These are phyloP conservation scores for Euzophera pinguis DNA, from an alignment of 2,888 invertebrate genomes.

Conservation along the genomic window DNA sequence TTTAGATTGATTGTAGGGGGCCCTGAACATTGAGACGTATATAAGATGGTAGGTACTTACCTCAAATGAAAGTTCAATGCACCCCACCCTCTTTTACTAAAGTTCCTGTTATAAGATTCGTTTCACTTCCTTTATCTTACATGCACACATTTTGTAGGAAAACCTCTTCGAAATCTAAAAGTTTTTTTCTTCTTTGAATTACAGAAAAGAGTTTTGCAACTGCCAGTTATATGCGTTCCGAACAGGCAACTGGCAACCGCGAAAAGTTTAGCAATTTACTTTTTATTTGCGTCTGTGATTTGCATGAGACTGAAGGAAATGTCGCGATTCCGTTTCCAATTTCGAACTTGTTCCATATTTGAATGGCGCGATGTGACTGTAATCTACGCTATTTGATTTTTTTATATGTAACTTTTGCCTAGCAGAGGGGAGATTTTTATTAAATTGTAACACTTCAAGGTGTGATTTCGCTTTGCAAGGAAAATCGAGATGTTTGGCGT, in stretches of 20 bases:
- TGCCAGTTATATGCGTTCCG: constrained; percentile 22
- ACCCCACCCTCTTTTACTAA: neutral
- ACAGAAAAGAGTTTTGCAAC: constrained; percentile 16
- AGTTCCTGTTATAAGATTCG: neutral
- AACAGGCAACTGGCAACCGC: constrained; percentile 38
- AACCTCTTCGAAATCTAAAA: constrained; percentile 4
- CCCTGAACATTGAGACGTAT: neutral
- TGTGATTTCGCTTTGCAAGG: constrained; percentile 1
- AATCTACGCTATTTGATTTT: constrained; percentile 39
- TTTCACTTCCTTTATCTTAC: neutral
- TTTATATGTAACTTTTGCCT: constrained; percentile 17
- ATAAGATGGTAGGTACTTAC: neutral
- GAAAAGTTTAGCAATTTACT: constrained; percentile 63
- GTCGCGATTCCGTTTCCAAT: constrained; percentile 61
- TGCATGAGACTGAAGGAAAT: constrained; percentile 52
- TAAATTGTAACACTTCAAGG: constrained; percentile 13
- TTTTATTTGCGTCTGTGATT: constrained; percentile 61
- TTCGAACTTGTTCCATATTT: constrained; percentile 60
- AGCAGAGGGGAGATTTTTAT: constrained; percentile 10
- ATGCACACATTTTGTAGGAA: neutral
- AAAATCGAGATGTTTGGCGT: neutral
- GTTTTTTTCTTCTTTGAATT: constrained; percentile 12
- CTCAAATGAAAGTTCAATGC: constrained; percentile 3
- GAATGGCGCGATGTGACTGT: constrained; percentile 34
- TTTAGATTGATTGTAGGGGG: constrained; percentile 1